Evolutionary conservation across 2,888 invertebrate species (phyloP), one percentile per base, ranked within the genome.

Genomic region (Drosophila pullipes): DNA sequence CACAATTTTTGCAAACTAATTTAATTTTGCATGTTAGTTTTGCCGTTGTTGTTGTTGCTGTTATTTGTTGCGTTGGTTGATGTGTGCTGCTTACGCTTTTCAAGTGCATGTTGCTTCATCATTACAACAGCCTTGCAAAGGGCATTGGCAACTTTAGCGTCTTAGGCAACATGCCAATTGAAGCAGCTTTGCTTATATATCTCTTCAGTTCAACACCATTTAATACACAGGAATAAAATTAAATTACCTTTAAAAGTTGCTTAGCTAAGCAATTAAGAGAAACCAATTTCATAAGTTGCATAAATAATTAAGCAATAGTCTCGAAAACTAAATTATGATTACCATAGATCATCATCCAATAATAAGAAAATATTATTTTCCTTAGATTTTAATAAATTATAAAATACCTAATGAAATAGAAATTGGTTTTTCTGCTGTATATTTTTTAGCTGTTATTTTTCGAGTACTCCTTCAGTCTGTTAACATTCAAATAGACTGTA

Each of bases 1-100:
- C 77, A 78, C 81, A 83, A 78, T 74, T 83, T 83, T 73, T 67
- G 71, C 70, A 47, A 81, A 74, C 74, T 81, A 78, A 81, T 78
- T 81, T 65, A 59, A 74, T 81, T 81, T 76, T 68, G 83, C 83
- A 79, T 82, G 81, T 76, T 62, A 11, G 11, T 52, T 37, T 22
- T 65, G 16, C 16, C 47, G 11, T 37, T 61, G 73, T 35, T 53
- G 44, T 31, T 61, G 54, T 35, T 60, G 71, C 28, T 55, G 55
- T 55, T 37, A 37, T 37, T 37, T 37, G 55, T 55, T 55, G 55
- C 55, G 55, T 79, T 82, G 67, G 65, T 69, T 61, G 54, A 30
- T 50, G 47, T 33, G n/a, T 33, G n/a, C 1, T 52, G 52, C 35
- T 39, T 39, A 28, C 55, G 37, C 55, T 57, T 58, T 58, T 58